Base-by-base conservation (phyloP, 64 coral and sea anemone genomes). In the Platygyra sinensis region DNA sequence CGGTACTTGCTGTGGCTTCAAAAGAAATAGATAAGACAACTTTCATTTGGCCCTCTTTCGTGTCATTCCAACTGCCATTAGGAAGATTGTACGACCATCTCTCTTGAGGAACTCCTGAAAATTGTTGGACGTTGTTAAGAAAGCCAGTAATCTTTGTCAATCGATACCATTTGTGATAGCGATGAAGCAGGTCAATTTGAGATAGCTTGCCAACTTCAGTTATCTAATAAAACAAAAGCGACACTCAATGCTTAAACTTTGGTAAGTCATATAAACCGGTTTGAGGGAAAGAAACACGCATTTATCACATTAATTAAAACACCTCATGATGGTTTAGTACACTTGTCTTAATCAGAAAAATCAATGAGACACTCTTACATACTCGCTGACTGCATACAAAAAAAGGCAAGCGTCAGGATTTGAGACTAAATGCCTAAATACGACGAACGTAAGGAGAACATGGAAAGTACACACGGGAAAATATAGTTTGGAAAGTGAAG, bases 111-210 rank as follows among this genome's bases (percentile, higher is more conserved):
- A 72, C 10, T 24, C 1, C n/a, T 42, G 60, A 63, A 52, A 42
- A 51, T 10, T 10, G 2, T 51, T 42, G 12, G 16, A 22, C 52
- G 80, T 33, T 69, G 65, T 57, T 82, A 38, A 54, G 2, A 25
- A 19, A 60, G n/a, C 63, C 16, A 24, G 30, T 55, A 28, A 89
- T 51, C n/a, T 73, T 75, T 24, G 62, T 15, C 25, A 93, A 59
- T 61, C 80, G 78, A 73, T 93, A 93, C 55, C 73, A 72, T 9
- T 82, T 55, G 33, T 93, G 86, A 80, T 93, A 88, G 50, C 65
- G 86, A 62, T 93, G 91, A 63, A 88, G 76, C 39, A 93, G 78
- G 22, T 78, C 91, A 39, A 93, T 82, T 39, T 67, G 57, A n/a
- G 31, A 81, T 30, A 93, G 19, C 20, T 49, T 24, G 57, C 91